phyloP scores from a whole-genome alignment of 1,140 invertebrate genomes.

The Lanistes nyassanus region DNA sequence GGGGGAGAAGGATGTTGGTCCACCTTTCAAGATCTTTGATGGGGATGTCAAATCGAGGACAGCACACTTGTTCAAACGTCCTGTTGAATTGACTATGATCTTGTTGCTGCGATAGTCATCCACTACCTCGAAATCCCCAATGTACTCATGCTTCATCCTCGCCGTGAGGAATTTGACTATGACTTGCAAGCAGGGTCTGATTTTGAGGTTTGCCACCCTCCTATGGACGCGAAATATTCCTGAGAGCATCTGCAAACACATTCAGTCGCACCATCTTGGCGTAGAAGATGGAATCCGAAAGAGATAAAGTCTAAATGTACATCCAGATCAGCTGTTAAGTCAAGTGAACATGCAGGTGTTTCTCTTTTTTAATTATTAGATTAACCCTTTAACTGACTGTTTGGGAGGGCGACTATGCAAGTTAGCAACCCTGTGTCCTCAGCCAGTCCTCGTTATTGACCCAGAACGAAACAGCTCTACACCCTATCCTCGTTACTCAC shows the following conservation, averaged over 20 bases:
- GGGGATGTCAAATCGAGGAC: conserved; percentile 91
- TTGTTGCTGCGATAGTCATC: conserved; percentile 99
- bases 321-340: too few relatives aligned
- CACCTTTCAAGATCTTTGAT: conserved; percentile 97
- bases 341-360: too few relatives aligned
- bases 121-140: conserved; percentile 99
- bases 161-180: conserved; percentile 98
- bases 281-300: too few relatives aligned
- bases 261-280: conserved; percentile 98
- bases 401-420: too few relatives aligned
- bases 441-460: too few relatives aligned
- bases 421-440: too few relatives aligned
- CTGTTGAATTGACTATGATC: conserved; percentile 98
- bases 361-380: too few relatives aligned
- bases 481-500: too few relatives aligned
- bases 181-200: conserved; percentile 98
- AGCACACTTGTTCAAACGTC: conserved; percentile 92
- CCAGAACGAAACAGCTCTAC: too few relatives aligned
- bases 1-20: conserved; percentile 97
- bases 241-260: conserved; percentile 97
- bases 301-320: too few relatives aligned
- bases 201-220: conserved; percentile 96
- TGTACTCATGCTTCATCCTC: conserved; percentile 99
- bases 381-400: too few relatives aligned
- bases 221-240: conserved; percentile 99